phyloP scores from a whole-genome alignment of 2,888 invertebrate genomes.

The Drepanosiphum platanoidis region DNA sequence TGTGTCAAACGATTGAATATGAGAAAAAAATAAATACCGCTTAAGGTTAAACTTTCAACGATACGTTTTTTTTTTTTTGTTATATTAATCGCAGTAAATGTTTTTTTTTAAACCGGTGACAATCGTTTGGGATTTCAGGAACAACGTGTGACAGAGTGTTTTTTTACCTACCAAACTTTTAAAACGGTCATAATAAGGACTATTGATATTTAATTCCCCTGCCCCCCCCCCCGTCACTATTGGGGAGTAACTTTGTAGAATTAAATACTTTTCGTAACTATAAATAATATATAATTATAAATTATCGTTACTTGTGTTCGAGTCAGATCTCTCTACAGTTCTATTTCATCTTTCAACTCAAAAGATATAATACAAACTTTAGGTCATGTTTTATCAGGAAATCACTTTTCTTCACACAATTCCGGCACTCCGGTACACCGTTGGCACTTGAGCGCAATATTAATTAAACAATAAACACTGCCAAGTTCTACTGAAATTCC shows the following conservation, averaged over 20 bases:
- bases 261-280: too few relatives aligned
- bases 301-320: neutral
- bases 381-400: constrained; percentile 36
- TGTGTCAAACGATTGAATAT: too few relatives aligned
- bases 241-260: too few relatives aligned
- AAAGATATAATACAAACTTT: constrained; percentile 15
- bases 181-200: neutral
- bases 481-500: constrained; percentile 49
- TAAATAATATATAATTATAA: too few relatives aligned
- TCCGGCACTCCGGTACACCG: too few relatives aligned
- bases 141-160: neutral
- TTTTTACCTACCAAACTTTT: neutral
- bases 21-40: too few relatives aligned
- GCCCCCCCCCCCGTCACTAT: too few relatives aligned
- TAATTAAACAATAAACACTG: constrained; percentile 61
- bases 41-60: too few relatives aligned
- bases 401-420: constrained; percentile 42
- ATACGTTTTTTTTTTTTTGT: neutral
- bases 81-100: neutral
- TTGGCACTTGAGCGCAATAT: constrained; percentile 50
- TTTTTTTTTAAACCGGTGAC: too few relatives aligned
- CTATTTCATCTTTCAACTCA: neutral
- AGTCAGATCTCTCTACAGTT: too few relatives aligned
- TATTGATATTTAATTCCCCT: neutral
- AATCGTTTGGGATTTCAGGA: neutral